Percentiles rank a stretch among this genome's conserved stretches.
Evolutionary conservation across 2,888 invertebrate species (phyloP).

Genomic region (Morinoia aosen): DNA sequence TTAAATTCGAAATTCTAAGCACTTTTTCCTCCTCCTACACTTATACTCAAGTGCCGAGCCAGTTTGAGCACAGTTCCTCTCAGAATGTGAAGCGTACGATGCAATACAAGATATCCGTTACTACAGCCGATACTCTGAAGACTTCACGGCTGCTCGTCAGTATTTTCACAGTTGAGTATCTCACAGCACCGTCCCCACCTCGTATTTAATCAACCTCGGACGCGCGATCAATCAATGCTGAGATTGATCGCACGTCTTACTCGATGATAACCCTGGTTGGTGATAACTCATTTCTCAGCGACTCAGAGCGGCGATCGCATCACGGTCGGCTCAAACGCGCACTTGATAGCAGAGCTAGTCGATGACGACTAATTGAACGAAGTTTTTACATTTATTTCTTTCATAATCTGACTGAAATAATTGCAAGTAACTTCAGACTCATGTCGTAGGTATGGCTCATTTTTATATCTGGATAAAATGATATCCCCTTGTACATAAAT

Average conservation of each 20-base stretch:
- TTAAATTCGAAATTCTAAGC: too few species aligned
- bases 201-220: background rate
- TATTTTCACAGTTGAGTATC: background rate
- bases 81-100: too few species aligned
- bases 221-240: background rate
- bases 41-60: too few species aligned
- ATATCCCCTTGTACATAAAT: too few species aligned
- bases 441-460: too few species aligned
- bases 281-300: background rate
- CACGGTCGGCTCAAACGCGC: background rate
- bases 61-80: too few species aligned
- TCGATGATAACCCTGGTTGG: background rate
- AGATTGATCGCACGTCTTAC: constrained; percentile 20
- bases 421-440: too few species aligned
- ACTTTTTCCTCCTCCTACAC: too few species aligned
- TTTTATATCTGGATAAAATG: too few species aligned
- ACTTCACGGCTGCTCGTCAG: background rate
- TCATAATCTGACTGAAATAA: too few species aligned
- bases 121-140: background rate
- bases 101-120: too few species aligned
- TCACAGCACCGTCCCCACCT: background rate
- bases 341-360: background rate
- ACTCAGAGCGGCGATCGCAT: background rate
- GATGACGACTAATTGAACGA: background rate
- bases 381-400: background rate